A percentile compares a stretch with the other conserved stretches of the same genome.
Conservation (phyloP, 2,797 vertebrate genomes). For the Anguilla obscura region DNA sequence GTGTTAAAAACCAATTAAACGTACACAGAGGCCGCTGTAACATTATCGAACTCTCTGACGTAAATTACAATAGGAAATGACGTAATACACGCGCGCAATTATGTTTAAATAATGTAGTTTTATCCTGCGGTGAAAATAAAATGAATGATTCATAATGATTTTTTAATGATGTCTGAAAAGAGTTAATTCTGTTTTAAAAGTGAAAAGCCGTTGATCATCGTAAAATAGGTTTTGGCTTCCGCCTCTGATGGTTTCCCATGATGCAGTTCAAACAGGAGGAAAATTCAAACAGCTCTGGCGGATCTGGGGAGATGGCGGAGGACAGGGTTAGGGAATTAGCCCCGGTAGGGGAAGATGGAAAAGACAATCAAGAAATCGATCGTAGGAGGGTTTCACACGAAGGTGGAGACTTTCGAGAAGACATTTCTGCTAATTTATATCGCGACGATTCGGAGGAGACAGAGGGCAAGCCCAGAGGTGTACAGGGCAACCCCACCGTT, state of each 20-base stretch:
- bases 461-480: conserved; percentile 29
- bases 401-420: neutral
- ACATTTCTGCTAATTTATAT: conserved; percentile 27
- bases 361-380: neutral
- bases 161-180: neutral
- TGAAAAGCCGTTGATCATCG: neutral
- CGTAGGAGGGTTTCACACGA: conserved; percentile 24
- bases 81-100: neutral
- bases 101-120: neutral
- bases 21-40: too few species aligned
- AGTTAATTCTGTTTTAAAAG: neutral
- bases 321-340: neutral
- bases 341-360: neutral
- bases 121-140: neutral
- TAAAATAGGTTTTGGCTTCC: conserved; percentile 2
- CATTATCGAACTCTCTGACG: neutral
- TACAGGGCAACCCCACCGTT: neutral
- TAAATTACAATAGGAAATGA: neutral
- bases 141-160: neutral
- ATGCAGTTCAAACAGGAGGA: conserved; percentile 57
- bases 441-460: neutral
- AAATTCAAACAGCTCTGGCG: conserved; percentile 61
- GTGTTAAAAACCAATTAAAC: neutral
- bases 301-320: conserved; percentile 49
- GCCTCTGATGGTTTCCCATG: conserved; percentile 60